Base-by-base conservation (phyloP, 2,888 invertebrate species). In the Netelia virgata region DNA sequence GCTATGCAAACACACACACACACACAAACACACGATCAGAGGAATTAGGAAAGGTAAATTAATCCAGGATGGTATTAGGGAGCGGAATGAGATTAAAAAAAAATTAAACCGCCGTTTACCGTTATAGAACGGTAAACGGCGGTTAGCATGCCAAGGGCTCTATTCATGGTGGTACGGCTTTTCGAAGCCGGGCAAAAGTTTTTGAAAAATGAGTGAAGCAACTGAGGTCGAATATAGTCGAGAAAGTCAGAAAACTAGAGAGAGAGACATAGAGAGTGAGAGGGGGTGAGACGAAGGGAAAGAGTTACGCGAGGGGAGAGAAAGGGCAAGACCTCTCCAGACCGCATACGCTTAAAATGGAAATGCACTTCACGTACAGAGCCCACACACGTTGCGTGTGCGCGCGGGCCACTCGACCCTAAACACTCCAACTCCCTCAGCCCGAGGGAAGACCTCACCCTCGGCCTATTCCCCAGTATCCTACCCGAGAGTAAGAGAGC, bases 261-360 rank as follows among this genome's bases (percentile, higher is more conserved):
- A 73, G 23, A 68, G 9, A 41, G 50, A 36, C n/a, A n/a, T n/a
- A n/a, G 36, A 36, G 36, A 57, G 55, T 20, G 72, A 59, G 61
- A 20, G 16, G n/a, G 28, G 8, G 55, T 16, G n/a, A 11, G n/a
- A 72, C n/a, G 43, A 59, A 66, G 55, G 63, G 59, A 77, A 61
- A 11, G 43, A 11, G 10, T 43, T 73, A 55, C 78, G 23, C 28
- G 9, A 10, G 28, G 47, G 80, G 77, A 18, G 10, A 53, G 43
- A 64, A 63, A 79, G 79, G 76, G 83, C 83, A 82, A 82, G 86
- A 83, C 79, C 84, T 86, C 84, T 87, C 82, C 84, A 87, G 82
- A 86, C 86, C 83, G 87, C 84, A 86, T 87, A 86, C 86, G 84
- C 82, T 87, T 84, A 83, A 86, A 87, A 87, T 87, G 87, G 84